Evolutionary conservation across 2,888 invertebrate species (phyloP).

Genomic region (Dasypogon diadema): DNA sequence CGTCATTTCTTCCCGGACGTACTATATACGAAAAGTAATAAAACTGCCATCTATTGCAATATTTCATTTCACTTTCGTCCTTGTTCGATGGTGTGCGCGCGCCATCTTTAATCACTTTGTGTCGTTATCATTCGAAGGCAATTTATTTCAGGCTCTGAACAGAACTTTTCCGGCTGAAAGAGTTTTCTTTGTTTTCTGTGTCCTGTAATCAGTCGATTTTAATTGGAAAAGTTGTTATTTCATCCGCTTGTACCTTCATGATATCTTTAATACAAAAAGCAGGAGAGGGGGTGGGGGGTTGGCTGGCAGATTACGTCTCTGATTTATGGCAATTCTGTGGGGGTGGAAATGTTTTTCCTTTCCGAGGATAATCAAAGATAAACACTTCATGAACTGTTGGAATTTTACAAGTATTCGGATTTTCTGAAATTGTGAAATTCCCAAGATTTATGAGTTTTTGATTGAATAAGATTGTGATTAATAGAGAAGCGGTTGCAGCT

Average conservation of each 20-base stretch:
- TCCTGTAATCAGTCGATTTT: constrained; percentile 35
- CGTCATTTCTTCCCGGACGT: neutral
- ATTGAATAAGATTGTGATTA: constrained; percentile 24
- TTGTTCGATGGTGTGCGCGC: neutral
- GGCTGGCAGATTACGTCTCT: constrained; percentile 1
- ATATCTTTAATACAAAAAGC: neutral
- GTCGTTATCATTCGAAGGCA: constrained; percentile 10
- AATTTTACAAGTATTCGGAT: constrained; percentile 25
- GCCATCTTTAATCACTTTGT: constrained; percentile 25
- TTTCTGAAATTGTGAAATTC: constrained; percentile 29
- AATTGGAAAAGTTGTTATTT: constrained; percentile 38
- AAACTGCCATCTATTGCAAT: neutral
- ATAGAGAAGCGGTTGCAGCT: neutral
- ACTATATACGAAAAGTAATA: neutral
- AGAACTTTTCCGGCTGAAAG: constrained; percentile 39
- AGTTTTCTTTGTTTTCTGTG: constrained; percentile 20
- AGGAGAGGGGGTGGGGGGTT: neutral
- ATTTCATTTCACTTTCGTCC: constrained; percentile 31
- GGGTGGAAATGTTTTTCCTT: neutral
- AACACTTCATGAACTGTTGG: constrained; percentile 10
- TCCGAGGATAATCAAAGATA: constrained; percentile 27
- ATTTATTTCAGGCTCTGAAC: constrained; percentile 17
- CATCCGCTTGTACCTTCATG: constrained; percentile 9
- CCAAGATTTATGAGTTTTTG: constrained; percentile 17
- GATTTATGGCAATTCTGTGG: constrained; percentile 1